A percentile compares a stretch with the other conserved stretches of the same genome.
These are phyloP conservation scores for Cydia fagiglandana DNA, from an alignment of 1,140 invertebrate species.

Conservation along the genomic window DNA sequence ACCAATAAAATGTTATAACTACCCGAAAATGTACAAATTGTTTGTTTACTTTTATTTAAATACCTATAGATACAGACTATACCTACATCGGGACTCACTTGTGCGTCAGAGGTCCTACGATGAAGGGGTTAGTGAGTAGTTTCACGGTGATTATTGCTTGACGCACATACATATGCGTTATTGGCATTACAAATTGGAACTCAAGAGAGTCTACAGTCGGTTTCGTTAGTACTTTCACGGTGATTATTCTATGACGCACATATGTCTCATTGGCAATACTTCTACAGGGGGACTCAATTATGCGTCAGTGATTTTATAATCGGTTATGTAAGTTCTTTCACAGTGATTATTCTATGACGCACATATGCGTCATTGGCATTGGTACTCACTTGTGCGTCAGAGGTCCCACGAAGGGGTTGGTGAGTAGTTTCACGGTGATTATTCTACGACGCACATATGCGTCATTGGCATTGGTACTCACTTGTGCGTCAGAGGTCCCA, in stretches of 20 bases:
- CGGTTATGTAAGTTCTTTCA: conserved; percentile 97
- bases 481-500: conserved; percentile 98
- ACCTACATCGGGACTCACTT: too few relatives aligned
- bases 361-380: neutral
- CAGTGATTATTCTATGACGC: conserved; percentile 76
- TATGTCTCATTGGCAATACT: neutral
- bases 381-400: conserved; percentile 94
- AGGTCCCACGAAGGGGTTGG: conserved; percentile 98
- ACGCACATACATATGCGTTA: too few relatives aligned
- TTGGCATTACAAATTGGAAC: too few relatives aligned
- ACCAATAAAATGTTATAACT: too few relatives aligned
- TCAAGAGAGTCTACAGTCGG: neutral
- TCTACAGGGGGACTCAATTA: conserved; percentile 83
- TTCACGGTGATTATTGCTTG: too few relatives aligned
- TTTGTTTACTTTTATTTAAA: too few relatives aligned
- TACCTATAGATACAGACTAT: too few relatives aligned
- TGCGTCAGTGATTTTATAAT: conserved; percentile 98
- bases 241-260: neutral
- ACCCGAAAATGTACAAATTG: too few relatives aligned
- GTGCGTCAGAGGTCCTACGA: too few relatives aligned
- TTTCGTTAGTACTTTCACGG: too few relatives aligned
- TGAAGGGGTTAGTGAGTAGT: too few relatives aligned
- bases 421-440: conserved; percentile 92
- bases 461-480: conserved; percentile 73
- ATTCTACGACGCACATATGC: neutral